A percentile compares a stretch with the other conserved stretches of the same genome.
Evolutionary conservation across 1,140 invertebrate genomes (phyloP).

Genomic region (Arctopsyche grandis): DNA sequence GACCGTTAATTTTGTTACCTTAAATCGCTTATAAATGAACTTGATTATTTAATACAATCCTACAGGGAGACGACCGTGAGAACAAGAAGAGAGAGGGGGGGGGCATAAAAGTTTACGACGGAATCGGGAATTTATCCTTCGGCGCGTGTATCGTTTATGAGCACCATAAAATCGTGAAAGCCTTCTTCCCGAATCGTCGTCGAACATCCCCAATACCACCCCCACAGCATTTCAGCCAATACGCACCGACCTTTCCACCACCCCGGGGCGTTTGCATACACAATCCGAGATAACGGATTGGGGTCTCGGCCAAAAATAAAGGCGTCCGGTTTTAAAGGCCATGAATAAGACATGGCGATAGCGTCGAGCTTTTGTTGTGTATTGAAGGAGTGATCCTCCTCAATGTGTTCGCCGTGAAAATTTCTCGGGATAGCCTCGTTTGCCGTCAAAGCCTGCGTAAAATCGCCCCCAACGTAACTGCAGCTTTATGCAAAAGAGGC

Average conservation of each 20-base stretch:
- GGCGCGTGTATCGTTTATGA: constrained; percentile 43
- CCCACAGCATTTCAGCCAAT: neutral
- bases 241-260: neutral
- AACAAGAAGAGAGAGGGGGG: neutral
- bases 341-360: constrained; percentile 7
- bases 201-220: neutral
- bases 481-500: constrained; percentile 44
- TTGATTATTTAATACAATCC: constrained; percentile 44
- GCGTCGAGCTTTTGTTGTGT: neutral
- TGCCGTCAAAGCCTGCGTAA: constrained; percentile 14
- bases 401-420: neutral
- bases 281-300: constrained; percentile 29
- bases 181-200: neutral
- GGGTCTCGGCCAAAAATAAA: constrained; percentile 21
- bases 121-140: constrained; percentile 39
- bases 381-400: neutral
- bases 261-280: constrained; percentile 1
- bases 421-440: neutral
- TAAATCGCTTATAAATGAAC: constrained; percentile 38
- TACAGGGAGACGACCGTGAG: no score
- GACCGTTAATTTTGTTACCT: constrained; percentile 21
- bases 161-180: constrained; percentile 38
- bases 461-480: constrained; percentile 35
- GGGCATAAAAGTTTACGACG: constrained; percentile 32
- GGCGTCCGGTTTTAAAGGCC: constrained; percentile 24